Conservation (phyloP, 1,140 invertebrate genomes). For the Branchinecta lindahli region DNA sequence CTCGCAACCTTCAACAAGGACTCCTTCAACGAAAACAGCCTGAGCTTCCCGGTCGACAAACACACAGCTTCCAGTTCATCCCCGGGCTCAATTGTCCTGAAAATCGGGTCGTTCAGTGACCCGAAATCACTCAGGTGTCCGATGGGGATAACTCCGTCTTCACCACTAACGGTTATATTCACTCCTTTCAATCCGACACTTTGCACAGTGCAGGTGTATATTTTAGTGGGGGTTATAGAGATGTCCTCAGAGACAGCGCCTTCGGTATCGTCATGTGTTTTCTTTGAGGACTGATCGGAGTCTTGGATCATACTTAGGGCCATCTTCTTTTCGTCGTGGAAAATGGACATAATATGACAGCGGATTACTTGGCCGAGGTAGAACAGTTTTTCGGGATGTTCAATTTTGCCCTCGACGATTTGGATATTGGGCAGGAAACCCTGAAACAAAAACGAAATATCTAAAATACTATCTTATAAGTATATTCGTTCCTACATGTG, state of each 20-base stretch:
- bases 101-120: neutral
- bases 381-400: constrained; percentile 29
- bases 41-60: neutral
- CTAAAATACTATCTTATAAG: neutral
- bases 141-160: neutral
- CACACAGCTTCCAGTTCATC: neutral
- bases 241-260: neutral
- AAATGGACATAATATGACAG: constrained; percentile 27
- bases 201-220: neutral
- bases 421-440: constrained; percentile 19
- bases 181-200: neutral
- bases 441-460: neutral
- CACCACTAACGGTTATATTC: neutral
- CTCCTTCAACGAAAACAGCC: neutral
- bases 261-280: neutral
- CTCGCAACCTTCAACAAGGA: neutral
- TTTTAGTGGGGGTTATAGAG: neutral
- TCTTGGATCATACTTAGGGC: neutral
- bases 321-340: constrained; percentile 20
- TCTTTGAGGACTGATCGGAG: neutral
- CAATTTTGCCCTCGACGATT: constrained; percentile 17
- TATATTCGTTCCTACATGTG: neutral
- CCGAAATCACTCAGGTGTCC: neutral
- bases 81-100: neutral
- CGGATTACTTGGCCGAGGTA: constrained; percentile 27